Evolutionary conservation across 2,888 invertebrate species (phyloP).

Genomic region (Drosophila eohydei): DNA sequence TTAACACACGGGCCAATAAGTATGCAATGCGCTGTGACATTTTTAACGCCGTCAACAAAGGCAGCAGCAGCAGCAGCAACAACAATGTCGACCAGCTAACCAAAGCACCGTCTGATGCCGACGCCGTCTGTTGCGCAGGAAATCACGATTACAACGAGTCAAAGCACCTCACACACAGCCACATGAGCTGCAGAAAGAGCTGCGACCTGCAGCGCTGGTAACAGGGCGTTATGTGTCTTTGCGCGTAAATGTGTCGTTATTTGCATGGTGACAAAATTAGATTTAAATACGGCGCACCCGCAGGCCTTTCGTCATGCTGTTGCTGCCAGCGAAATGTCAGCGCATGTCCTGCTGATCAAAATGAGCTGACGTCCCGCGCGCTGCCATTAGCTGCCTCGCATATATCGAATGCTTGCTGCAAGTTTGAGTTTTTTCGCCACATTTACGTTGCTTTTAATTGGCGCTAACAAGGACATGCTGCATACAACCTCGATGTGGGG

Average conservation of each 20-base stretch:
- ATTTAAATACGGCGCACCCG: slow-evolving; percentile 75
- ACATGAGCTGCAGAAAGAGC: slow-evolving; percentile 18
- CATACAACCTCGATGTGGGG: not conserved
- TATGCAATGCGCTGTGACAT: slow-evolving; percentile 81
- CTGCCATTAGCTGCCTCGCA: not conserved
- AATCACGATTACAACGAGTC: slow-evolving; percentile 77
- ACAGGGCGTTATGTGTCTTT: slow-evolving; percentile 47
- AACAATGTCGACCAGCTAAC: slow-evolving; percentile 47
- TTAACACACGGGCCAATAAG: slow-evolving; percentile 80
- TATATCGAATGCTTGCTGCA: slow-evolving; percentile 8
- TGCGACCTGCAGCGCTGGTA: slow-evolving; percentile 10
- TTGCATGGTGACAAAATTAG: slow-evolving; percentile 76
- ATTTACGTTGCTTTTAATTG: slow-evolving; percentile 46
- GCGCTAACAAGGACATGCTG: slow-evolving; percentile 32
- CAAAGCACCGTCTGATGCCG: slow-evolving; percentile 48
- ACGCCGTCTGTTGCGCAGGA: slow-evolving; percentile 69
- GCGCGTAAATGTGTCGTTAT: slow-evolving; percentile 64
- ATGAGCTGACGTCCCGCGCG: slow-evolving; percentile 53
- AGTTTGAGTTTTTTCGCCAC: not conserved
- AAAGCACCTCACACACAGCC: slow-evolving; percentile 29
- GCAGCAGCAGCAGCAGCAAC: slow-evolving; percentile 51
- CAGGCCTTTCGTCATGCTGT: slow-evolving; percentile 28
- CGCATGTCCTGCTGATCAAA: slow-evolving; percentile 70
- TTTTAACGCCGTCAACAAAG: slow-evolving; percentile 75
- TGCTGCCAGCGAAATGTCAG: slow-evolving; percentile 67